A percentile compares a stretch with the other conserved stretches of the same genome.
Conservation (phyloP, 2,797 vertebrate genomes). For the Anguilla obscura region DNA sequence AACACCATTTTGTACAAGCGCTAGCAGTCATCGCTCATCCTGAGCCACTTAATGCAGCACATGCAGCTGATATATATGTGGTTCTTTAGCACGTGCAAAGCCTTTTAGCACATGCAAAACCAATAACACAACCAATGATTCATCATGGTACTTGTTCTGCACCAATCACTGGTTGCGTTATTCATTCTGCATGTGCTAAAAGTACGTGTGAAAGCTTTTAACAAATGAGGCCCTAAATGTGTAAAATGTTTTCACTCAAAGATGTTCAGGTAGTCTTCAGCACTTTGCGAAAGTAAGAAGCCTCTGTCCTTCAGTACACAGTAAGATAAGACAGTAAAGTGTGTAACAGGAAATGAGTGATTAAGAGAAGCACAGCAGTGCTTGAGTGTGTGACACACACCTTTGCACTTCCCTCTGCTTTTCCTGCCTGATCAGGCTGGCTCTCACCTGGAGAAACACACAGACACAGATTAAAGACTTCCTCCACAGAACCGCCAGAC, state of each 20-base stretch:
- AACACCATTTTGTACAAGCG: neutral
- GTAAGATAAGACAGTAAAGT: neutral
- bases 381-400: neutral
- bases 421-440: slow-evolving; percentile 33
- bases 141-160: too few species aligned
- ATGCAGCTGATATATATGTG: too few species aligned
- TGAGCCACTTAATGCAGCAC: neutral
- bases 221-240: too few species aligned
- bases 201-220: too few species aligned
- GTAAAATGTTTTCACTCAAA: too few species aligned
- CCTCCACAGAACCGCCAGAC: neutral
- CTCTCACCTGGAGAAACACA: slow-evolving; percentile 49
- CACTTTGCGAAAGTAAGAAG: too few species aligned
- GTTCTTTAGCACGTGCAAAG: too few species aligned
- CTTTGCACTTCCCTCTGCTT: neutral
- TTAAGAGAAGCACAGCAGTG: neutral
- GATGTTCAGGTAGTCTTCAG: too few species aligned
- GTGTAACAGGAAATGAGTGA: neutral
- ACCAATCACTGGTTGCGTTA: too few species aligned
- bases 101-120: too few species aligned
- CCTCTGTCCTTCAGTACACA: neutral
- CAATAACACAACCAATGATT: too few species aligned
- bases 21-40: neutral
- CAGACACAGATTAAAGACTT: neutral
- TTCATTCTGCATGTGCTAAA: too few species aligned